Evolutionary conservation across 2,113 vertebrate species (phyloP).

Genomic region (Capricornis sumatraensis): DNA sequence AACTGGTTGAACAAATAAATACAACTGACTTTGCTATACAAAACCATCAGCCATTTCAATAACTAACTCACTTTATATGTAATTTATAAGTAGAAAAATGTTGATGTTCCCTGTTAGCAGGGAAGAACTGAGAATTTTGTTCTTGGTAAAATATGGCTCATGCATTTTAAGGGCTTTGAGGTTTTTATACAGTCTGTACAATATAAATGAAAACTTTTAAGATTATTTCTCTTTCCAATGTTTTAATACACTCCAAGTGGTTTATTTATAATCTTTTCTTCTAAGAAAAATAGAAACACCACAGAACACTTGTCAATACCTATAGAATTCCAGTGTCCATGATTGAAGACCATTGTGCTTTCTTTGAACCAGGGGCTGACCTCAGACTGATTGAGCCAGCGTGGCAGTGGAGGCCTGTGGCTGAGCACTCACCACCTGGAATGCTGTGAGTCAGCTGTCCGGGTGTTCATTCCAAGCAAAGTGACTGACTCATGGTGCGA

Average conservation of each 20-base stretch:
- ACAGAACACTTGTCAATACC: background rate
- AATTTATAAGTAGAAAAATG: background rate
- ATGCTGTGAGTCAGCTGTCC: conserved; percentile 44
- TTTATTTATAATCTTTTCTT: conserved; percentile 7
- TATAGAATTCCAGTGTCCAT: background rate
- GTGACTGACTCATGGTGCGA: conserved; percentile 24
- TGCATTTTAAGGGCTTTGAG: background rate
- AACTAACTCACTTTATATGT: background rate
- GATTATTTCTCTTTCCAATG: background rate
- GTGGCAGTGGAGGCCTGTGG: background rate
- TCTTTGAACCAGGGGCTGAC: conserved; percentile 22
- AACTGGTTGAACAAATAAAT: background rate
- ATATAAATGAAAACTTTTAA: conserved; percentile 11
- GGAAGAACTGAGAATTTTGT: background rate
- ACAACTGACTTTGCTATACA: background rate
- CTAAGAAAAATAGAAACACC: conserved; percentile 9
- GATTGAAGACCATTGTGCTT: conserved; percentile 34
- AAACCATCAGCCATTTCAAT: background rate
- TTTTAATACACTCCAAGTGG: background rate
- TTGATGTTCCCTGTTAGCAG: background rate
- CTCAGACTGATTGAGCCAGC: conserved; percentile 23
- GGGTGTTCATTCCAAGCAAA: conserved; percentile 53
- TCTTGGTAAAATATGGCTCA: background rate
- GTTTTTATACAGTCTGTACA: background rate
- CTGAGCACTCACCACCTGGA: conserved; percentile 44